These are phyloP conservation scores for Leptarthrus brevirostris DNA, from an alignment of 2,888 invertebrate genomes.

Conservation along the genomic window DNA sequence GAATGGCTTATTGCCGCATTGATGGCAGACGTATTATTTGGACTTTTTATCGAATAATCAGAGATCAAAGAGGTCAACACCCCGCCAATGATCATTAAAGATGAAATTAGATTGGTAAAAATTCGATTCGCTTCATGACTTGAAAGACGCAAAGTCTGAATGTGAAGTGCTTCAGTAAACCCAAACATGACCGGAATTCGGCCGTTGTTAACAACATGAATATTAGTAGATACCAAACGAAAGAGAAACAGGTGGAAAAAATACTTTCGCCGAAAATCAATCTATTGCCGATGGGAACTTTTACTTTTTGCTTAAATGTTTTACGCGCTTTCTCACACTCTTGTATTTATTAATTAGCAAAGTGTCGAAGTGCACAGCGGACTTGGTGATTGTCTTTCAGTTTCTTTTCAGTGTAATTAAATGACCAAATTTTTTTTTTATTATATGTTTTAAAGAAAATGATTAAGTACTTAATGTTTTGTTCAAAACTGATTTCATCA, in stretches of 20 bases:
- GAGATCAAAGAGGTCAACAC: background rate
- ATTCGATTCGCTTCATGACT: slow-evolving; percentile 11
- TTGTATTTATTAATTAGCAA: no score
- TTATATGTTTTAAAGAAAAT: no score
- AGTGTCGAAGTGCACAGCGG: no score
- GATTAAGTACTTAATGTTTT: no score
- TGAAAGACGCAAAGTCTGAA: background rate
- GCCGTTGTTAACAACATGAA: background rate
- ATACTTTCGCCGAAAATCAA: slow-evolving; percentile 28
- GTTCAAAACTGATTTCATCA: no score
- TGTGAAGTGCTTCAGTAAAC: slow-evolving; percentile 2
- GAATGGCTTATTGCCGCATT: background rate
- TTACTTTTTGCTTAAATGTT: slow-evolving; percentile 25
- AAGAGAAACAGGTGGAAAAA: slow-evolving; percentile 4
- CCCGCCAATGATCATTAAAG: background rate
- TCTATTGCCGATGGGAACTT: slow-evolving; percentile 22
- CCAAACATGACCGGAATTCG: slow-evolving; percentile 31
- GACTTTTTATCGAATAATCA: background rate
- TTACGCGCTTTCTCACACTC: no score
- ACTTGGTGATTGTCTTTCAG: no score
- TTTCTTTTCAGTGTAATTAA: no score
- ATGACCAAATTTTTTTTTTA: no score
- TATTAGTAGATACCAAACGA: background rate
- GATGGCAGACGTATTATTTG: no score
- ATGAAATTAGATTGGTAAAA: background rate